Evolutionary conservation across 92 coral and sea anemone species (phyloP).

Genomic region (Siderastrea radians): DNA sequence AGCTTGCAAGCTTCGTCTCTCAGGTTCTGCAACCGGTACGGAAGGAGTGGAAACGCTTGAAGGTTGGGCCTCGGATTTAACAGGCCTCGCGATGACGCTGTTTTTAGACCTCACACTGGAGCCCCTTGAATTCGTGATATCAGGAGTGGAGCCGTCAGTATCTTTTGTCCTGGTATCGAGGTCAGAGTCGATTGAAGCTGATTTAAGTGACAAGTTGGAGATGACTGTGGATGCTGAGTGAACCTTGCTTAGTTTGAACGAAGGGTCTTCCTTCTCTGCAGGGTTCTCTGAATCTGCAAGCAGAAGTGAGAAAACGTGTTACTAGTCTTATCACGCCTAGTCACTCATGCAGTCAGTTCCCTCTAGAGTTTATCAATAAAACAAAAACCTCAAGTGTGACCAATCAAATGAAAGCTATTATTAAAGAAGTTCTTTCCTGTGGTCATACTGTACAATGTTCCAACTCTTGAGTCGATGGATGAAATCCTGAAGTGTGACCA

Average conservation of each 20-base stretch:
- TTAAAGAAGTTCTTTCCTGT: no score
- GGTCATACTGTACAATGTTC: no score
- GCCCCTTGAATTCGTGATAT: slow-evolving; percentile 59
- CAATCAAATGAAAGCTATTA: no score
- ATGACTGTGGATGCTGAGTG: slow-evolving; percentile 86
- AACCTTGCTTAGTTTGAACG: slow-evolving; percentile 78
- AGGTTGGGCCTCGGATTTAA: slow-evolving; percentile 41
- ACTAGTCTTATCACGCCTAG: no score
- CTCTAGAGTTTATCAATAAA: no score
- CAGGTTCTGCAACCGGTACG: slow-evolving; percentile 37
- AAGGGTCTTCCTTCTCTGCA: slow-evolving; percentile 77
- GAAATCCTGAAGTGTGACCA: no score
- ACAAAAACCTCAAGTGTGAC: no score
- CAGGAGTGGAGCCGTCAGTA: slow-evolving; percentile 55
- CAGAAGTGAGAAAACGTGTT: neutral
- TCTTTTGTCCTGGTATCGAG: slow-evolving; percentile 78
- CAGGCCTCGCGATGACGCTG: slow-evolving; percentile 41
- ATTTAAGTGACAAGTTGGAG: slow-evolving; percentile 82
- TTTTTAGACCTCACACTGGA: slow-evolving; percentile 58
- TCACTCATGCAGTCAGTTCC: no score
- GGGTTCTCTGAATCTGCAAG: slow-evolving; percentile 79
- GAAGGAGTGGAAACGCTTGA: slow-evolving; percentile 19
- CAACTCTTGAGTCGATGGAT: neutral
- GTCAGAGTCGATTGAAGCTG: slow-evolving; percentile 86
- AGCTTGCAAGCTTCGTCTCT: slow-evolving; percentile 18